Evolutionary conservation across 1,140 invertebrate species (phyloP), one percentile per base, ranked within the genome.

Genomic region (Tetragnatha versicolor): DNA sequence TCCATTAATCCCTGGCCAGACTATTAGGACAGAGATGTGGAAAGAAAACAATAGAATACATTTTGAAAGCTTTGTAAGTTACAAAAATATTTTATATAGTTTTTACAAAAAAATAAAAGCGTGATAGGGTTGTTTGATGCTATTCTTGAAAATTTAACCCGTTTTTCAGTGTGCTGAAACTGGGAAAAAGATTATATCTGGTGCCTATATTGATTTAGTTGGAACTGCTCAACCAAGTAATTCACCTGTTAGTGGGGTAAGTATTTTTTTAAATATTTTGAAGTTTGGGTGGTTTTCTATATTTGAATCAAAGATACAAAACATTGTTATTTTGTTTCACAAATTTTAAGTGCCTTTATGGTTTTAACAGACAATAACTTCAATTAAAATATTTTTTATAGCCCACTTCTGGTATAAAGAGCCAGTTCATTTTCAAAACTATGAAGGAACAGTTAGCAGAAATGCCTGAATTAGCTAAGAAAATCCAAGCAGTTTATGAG

Each of bases 21-120:
- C 95, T 0, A 87, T 99, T 17, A 87, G 89, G 81, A 95, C 96
- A 3, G 91, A 95, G 81, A 98, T 98, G 94, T 99, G 97, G 98
- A 85, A 86, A 53, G 89, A 91, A 83, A 92, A 91, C 17, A 92
- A 91, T 70, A 88, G 95, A 78, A 92, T 99, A 78, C 90, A 93
- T 85, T 98, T 98, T 87, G 90, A 94, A 86, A 93, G 93, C 9
- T 89, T 89, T 80, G 88, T 87, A 83, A 80, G 73, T 66, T 51
- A 22, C 12, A 55, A 9, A 45, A 45, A 45, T 9, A 45, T 9
- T 45, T 45, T 45, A 9, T 45, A 45, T 45, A 45, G 9, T 45
- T 45, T 9, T 45, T 45, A 9, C 17, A 9, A 45, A 9, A 17
- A 45, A 45, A 45, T 45, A 17, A 17, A 17, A 17, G 17, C 7